phyloP scores from a whole-genome alignment of 2,113 vertebrate species.

The Campylomormyrus numenius region DNA sequence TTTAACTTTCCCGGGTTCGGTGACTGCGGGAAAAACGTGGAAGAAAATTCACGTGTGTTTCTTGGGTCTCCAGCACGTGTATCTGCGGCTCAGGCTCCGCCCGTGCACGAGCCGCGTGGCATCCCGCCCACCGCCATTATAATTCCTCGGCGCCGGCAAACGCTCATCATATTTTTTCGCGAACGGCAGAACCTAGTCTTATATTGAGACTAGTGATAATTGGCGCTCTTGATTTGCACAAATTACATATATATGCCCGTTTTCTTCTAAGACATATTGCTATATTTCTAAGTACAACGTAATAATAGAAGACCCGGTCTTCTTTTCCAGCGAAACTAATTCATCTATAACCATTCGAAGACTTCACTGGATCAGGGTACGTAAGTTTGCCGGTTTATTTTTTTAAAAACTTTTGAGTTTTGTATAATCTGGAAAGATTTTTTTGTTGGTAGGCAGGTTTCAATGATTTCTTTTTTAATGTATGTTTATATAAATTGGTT shows the following conservation, averaged over 20 bases:
- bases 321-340: not conserved
- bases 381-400: not conserved
- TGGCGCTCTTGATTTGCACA: not conserved
- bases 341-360: not conserved
- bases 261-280: not conserved
- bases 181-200: not conserved
- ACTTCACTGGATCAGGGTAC: not conserved
- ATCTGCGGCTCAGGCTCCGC: not conserved
- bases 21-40: not conserved
- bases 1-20: not conserved
- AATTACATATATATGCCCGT: not conserved
- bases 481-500: not conserved
- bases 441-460: not conserved
- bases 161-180: not conserved
- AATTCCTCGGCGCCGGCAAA: not conserved
- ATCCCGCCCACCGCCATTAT: not conserved
- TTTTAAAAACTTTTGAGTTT: not conserved
- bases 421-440: not conserved
- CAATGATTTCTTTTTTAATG: not conserved
- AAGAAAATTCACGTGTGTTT: not conserved
- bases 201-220: not conserved
- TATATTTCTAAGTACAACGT: not conserved
- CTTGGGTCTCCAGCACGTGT: not conserved
- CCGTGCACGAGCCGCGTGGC: not conserved
- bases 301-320: not conserved